Base-by-base conservation (phyloP, 2,888 invertebrate genomes). In the Osmoderma eremita region DNA sequence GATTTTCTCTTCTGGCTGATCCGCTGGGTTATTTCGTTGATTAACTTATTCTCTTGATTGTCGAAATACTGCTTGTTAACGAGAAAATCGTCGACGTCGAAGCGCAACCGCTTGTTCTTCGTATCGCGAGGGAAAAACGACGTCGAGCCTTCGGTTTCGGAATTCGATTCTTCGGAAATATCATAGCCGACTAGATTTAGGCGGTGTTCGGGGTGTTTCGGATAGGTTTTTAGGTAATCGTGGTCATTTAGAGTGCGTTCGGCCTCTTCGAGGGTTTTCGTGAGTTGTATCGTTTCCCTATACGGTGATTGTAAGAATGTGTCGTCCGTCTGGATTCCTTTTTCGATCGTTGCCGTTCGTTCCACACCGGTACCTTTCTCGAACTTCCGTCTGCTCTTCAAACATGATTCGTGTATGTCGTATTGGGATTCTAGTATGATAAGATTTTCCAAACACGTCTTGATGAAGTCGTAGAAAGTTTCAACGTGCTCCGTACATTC, bases 341-440 rank as follows among this genome's bases (percentile, higher is more conserved):
- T 76, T 58, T 76, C 72, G 71, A 76, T 67, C 71, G 77, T 63
- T 74, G 79, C 30, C 75, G 78, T 63, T 74, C 80, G 73, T 77
- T 30, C 30, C 1, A 30, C 6, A 6, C 30, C 6, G 6, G 30
- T 30, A 30, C 83, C 80, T 72, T 84, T 84, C 10, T 85, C 85
- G 63, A 75, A 77, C 54, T 80, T 78, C 58, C 80, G 76, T 69
- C 80, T 82, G 10, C 76, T 78, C 77, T 79, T 82, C 73, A 78
- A 73, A 71, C 78, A 80, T 3, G 81, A 81, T 68, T 81, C 79
- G 54, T 73, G 75, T 17, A 82, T 79, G 67, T 82, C 78, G 67
- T 79, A 80, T 71, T 83, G 79, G 24, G 79, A 71, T 76, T 83
- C 77, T 53, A 80, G 70, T 15, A 81, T 78, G 15, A 79, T 81